Evolutionary conservation across 2,888 invertebrate genomes (phyloP).

Genomic region (Lasioglossum marginatum): DNA sequence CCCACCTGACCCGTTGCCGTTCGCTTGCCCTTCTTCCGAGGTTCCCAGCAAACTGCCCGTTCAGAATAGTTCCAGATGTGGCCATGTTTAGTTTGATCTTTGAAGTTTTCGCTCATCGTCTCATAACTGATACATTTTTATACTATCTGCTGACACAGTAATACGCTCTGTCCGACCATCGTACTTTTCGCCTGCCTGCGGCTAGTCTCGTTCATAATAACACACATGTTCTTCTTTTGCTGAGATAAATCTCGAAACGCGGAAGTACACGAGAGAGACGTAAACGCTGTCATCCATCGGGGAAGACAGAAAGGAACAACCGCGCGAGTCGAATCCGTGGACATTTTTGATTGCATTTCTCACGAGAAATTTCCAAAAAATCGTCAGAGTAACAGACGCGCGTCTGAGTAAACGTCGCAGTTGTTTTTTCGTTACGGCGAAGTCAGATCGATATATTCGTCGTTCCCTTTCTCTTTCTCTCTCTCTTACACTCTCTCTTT

Average conservation of each 20-base stretch:
- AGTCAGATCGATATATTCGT: constrained; percentile 42
- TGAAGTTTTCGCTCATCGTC: constrained; percentile 81
- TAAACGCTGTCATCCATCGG: constrained; percentile 59
- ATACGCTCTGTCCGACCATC: constrained; percentile 76
- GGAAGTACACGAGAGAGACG: constrained; percentile 62
- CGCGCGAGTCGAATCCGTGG: constrained; percentile 60
- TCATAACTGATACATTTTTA: constrained; percentile 73
- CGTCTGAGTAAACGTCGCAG: constrained; percentile 41
- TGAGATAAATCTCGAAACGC: constrained; percentile 64
- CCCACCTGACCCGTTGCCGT: constrained; percentile 63
- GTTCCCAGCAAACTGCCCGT: constrained; percentile 72
- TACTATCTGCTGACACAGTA: constrained; percentile 74
- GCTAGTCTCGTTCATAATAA: constrained; percentile 67
- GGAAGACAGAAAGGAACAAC: constrained; percentile 39
- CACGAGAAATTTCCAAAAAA: constrained; percentile 29
- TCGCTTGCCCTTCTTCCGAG: constrained; percentile 65
- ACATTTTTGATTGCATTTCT: constrained; percentile 6
- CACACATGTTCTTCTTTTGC: constrained; percentile 65
- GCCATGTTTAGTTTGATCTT: constrained; percentile 84
- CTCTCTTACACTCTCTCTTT: constrained; percentile 52
- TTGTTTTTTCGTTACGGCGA: constrained; percentile 42
- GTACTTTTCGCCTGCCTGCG: constrained; percentile 76
- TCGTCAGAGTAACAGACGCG: constrained; percentile 40
- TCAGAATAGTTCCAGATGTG: constrained; percentile 85
- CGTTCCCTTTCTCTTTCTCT: constrained; percentile 66